Conservation (phyloP, 2,113 vertebrate species). For the Megalops atlanticus region DNA sequence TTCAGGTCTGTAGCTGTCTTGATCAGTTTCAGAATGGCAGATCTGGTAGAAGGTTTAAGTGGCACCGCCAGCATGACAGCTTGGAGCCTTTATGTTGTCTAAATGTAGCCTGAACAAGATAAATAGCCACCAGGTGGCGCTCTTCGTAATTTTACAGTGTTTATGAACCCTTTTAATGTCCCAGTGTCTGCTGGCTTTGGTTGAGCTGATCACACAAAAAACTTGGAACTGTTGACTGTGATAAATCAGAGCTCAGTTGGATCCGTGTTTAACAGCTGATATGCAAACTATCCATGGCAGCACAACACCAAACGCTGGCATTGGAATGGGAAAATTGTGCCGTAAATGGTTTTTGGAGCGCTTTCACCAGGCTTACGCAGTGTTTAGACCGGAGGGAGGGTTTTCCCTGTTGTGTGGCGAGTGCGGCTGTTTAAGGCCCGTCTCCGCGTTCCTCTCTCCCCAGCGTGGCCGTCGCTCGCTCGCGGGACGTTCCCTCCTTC, state of each 20-base stretch:
- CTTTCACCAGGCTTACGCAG: neutral
- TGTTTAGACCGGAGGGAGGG: neutral
- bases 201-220: too few relatives aligned
- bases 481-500: slow-evolving; percentile 92
- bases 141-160: neutral
- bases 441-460: neutral
- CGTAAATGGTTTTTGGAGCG: neutral
- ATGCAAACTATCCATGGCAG: neutral
- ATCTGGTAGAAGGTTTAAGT: neutral
- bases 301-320: neutral
- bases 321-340: neutral
- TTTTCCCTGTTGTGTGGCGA: too few relatives aligned
- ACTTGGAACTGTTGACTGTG: neutral
- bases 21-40: neutral
- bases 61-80: neutral
- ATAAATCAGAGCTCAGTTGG: neutral
- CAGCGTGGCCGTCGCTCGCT: slow-evolving; percentile 92
- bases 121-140: neutral
- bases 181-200: neutral
- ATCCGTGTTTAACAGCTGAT: neutral
- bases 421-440: neutral
- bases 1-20: neutral
- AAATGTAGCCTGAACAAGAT: neutral
- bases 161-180: neutral
- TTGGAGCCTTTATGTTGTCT: too few relatives aligned